Evolutionary conservation across 2,797 vertebrate genomes (phyloP).

Genomic region (Synanceia verrucosa): DNA sequence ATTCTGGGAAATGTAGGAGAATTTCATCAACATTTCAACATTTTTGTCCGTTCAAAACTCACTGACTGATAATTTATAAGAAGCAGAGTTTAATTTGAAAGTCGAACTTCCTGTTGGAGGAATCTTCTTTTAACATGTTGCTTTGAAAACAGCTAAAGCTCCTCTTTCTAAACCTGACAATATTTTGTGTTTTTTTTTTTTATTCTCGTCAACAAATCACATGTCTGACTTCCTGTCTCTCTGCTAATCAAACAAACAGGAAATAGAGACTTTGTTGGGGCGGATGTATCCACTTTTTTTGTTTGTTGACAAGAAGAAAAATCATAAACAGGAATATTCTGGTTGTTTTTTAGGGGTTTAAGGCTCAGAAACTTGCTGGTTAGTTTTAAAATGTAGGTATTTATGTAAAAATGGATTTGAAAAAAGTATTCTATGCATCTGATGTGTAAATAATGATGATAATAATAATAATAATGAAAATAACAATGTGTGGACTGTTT

Average conservation of each 20-base stretch:
- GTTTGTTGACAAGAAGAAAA: not conserved
- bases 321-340: not conserved
- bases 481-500: slow-evolving; percentile 45
- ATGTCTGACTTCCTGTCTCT: not conserved
- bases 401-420: slow-evolving; percentile 74
- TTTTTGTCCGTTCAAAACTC: not conserved
- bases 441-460: slow-evolving; percentile 58
- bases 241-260: not conserved
- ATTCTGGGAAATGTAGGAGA: not conserved
- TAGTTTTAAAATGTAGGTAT: slow-evolving; percentile 69
- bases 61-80: not conserved
- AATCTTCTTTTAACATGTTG: not conserved
- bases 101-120: slow-evolving; percentile 4
- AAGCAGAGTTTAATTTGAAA: not conserved
- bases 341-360: not conserved
- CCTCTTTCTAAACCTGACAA: not conserved
- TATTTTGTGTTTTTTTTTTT: too few relatives aligned
- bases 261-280: not conserved
- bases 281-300: not conserved
- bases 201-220: not conserved
- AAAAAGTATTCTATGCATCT: slow-evolving; percentile 82
- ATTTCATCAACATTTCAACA: not conserved
- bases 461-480: slow-evolving; percentile 35
- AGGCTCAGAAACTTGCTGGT: slow-evolving; percentile 1
- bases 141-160: not conserved